phyloP scores from a whole-genome alignment of 2,113 vertebrate species.

The Myotis davidii region DNA sequence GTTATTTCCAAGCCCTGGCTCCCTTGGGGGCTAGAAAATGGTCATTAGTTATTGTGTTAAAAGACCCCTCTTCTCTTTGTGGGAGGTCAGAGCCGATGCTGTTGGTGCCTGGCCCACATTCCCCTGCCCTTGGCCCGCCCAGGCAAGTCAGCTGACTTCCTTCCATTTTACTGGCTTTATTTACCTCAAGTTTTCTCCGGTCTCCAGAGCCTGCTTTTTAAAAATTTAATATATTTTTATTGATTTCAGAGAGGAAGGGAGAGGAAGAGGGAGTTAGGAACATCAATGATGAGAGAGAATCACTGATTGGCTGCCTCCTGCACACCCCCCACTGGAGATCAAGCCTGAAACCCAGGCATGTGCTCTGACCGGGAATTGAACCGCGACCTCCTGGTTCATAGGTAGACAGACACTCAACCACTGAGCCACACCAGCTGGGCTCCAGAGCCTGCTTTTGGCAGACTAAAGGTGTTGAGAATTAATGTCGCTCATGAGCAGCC shows the following conservation, averaged over 20 bases:
- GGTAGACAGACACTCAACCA: no score
- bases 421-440: no score
- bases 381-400: no score
- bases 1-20: background rate
- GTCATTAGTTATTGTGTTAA: background rate
- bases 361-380: no score
- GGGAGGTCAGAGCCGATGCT: background rate
- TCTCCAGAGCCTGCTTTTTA: background rate
- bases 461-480: background rate
- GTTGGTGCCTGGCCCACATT: background rate
- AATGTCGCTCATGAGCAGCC: background rate
- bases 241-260: no score
- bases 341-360: no score
- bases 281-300: no score
- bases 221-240: no score
- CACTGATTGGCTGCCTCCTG: no score
- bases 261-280: no score
- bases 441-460: background rate
- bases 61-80: background rate
- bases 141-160: background rate
- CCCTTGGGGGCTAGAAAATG: background rate
- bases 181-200: background rate
- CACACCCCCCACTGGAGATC: no score
- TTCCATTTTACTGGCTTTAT: background rate
- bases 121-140: background rate